phyloP scores from a whole-genome alignment of 2,888 invertebrate species.

The Plebejus argus region DNA sequence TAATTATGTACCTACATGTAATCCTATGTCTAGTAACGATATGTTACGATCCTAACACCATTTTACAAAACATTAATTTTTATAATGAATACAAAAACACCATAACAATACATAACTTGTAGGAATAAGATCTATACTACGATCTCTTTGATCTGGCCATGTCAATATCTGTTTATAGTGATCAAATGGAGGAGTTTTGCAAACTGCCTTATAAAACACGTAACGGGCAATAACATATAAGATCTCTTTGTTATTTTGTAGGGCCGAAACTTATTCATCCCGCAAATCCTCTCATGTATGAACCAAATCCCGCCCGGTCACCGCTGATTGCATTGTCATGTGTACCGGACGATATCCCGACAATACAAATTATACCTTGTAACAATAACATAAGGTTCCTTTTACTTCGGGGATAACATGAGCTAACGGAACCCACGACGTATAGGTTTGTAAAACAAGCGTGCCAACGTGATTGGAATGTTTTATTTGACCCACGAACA shows the following conservation, averaged over 20 bases:
- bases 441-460: conserved; percentile 80
- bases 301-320: conserved; percentile 79
- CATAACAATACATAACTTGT: neutral
- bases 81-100: neutral
- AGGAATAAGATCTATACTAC: neutral
- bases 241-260: conserved; percentile 76
- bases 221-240: conserved; percentile 63
- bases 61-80: no score
- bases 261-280: conserved; percentile 81
- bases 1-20: no score
- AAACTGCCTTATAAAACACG: conserved; percentile 71
- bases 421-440: conserved; percentile 62
- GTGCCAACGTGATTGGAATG: conserved; percentile 78
- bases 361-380: conserved; percentile 47
- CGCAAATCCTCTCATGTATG: conserved; percentile 80
- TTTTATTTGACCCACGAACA: conserved; percentile 74
- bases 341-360: conserved; percentile 56
- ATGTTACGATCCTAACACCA: no score
- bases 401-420: conserved; percentile 41
- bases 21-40: no score
- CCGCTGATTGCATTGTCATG: conserved; percentile 81
- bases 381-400: conserved; percentile 43
- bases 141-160: conserved; percentile 13
- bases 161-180: conserved; percentile 35
- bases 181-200: conserved; percentile 67